These are phyloP conservation scores for Rhagologus leucostigma DNA, from an alignment of 2,113 vertebrate genomes.

Conservation along the genomic window DNA sequence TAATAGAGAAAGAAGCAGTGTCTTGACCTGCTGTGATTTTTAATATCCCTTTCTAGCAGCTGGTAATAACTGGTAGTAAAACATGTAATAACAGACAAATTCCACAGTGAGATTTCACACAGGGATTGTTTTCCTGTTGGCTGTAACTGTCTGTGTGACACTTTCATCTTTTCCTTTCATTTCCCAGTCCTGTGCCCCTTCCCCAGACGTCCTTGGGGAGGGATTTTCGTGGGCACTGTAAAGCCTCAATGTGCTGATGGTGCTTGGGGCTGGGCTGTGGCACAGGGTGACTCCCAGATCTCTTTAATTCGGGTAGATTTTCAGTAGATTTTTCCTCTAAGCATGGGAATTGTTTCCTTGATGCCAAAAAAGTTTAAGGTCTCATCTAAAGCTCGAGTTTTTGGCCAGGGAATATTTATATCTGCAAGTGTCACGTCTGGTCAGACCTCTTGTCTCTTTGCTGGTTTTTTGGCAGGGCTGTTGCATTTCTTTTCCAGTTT, in stretches of 20 bases:
- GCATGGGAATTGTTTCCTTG: not conserved
- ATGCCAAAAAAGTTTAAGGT: not conserved
- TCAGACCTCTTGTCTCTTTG: not conserved
- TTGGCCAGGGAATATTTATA: not conserved
- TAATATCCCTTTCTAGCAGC: not conserved
- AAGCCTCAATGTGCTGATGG: not conserved
- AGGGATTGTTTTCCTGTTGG: not conserved
- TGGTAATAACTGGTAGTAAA: not conserved
- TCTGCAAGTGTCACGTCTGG: not conserved
- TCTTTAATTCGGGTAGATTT: not conserved
- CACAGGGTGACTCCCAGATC: not conserved
- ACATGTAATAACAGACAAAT: not conserved
- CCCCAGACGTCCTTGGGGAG: not conserved
- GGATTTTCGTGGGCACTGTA: not conserved
- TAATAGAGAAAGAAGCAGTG: not conserved
- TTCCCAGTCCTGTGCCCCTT: not conserved
- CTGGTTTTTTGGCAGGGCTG: not conserved
- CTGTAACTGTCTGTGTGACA: not conserved
- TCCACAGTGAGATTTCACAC: not conserved
- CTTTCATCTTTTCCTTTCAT: not conserved
- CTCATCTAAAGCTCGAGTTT: not conserved
- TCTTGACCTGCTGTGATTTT: not conserved
- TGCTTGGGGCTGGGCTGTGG: not conserved
- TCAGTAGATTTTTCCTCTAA: not conserved
- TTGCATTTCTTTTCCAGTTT: not conserved